Evolutionary conservation across 2,797 vertebrate species (phyloP).

Genomic region (Leuciscus waleckii): DNA sequence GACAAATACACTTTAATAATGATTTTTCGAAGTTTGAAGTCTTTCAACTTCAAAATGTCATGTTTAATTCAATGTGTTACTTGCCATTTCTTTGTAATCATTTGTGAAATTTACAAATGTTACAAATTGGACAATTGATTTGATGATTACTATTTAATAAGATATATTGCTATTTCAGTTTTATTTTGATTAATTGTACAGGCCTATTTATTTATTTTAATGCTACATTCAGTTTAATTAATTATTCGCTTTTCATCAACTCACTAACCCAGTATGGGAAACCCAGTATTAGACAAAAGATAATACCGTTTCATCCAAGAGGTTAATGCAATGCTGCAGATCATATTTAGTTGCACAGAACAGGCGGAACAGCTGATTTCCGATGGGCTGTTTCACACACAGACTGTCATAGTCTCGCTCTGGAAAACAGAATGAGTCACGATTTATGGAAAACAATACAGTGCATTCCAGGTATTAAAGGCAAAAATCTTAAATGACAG

Average conservation of each 20-base stretch:
- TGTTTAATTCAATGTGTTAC: not conserved
- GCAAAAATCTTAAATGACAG: not conserved
- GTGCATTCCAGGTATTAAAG: not conserved
- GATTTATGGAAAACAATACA: not conserved
- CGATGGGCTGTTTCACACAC: conserved; percentile 85
- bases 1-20: not conserved
- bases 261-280: not conserved
- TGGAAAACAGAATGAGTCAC: conserved; percentile 58
- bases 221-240: not conserved
- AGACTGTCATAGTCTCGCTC: conserved; percentile 81
- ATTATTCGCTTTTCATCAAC: not conserved
- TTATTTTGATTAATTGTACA: not conserved
- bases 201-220: not conserved
- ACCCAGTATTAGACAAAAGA: not conserved
- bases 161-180: not conserved
- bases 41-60: not conserved
- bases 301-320: conserved; percentile 82
- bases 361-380: conserved; percentile 81
- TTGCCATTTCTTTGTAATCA: not conserved
- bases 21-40: not conserved
- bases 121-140: not conserved
- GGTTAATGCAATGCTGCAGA: conserved; percentile 74
- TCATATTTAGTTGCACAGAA: conserved; percentile 79
- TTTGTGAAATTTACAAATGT: not conserved
- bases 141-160: not conserved